A percentile compares a stretch with the other conserved stretches of the same genome.
phyloP scores from a whole-genome alignment of 2,797 vertebrate species.

The Eospalax fontanierii region DNA sequence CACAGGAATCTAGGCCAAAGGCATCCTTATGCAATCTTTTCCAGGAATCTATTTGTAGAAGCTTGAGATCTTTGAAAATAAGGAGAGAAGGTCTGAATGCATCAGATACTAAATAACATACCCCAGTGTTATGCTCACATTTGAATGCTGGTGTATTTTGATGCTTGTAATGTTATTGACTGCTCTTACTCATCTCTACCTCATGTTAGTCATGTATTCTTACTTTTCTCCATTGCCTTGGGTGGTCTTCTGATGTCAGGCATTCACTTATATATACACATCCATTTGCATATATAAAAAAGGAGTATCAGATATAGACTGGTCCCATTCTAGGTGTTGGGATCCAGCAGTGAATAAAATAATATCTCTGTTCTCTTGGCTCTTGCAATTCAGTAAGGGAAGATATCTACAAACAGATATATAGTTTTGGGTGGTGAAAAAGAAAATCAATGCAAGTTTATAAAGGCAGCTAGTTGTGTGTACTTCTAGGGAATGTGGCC shows the following conservation, averaged over 20 bases:
- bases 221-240: slow-evolving; percentile 22
- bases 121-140: neutral
- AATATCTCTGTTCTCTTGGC: slow-evolving; percentile 29
- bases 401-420: slow-evolving; percentile 10
- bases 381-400: neutral
- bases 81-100: neutral
- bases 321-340: neutral
- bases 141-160: slow-evolving; percentile 42
- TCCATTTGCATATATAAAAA: too few relatives aligned
- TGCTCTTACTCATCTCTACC: slow-evolving; percentile 6
- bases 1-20: neutral
- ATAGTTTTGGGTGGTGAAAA: slow-evolving; percentile 45
- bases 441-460: slow-evolving; percentile 11
- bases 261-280: neutral
- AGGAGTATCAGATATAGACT: neutral
- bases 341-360: slow-evolving; percentile 31
- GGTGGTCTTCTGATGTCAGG: slow-evolving; percentile 21
- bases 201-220: slow-evolving; percentile 47
- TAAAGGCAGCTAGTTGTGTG: neutral
- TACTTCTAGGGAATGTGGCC: neutral
- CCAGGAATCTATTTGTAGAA: slow-evolving; percentile 30
- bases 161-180: slow-evolving; percentile 12
- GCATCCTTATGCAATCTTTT: slow-evolving; percentile 34
- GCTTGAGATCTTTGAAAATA: slow-evolving; percentile 31
- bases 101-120: slow-evolving; percentile 5